Evolutionary conservation across 92 coral and sea anemone species (phyloP).

Genomic region (Palythoa grandis): DNA sequence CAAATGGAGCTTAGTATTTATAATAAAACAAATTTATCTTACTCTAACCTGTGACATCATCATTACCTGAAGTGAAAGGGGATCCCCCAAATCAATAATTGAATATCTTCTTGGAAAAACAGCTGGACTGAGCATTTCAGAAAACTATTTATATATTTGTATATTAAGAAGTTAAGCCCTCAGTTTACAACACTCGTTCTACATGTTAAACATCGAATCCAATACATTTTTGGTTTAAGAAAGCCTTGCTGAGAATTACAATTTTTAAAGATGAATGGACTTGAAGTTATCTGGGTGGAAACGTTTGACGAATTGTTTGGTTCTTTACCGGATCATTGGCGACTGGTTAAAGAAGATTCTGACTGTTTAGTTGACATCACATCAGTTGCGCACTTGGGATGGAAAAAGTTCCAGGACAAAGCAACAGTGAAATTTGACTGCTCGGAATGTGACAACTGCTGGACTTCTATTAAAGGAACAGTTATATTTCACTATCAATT

Average conservation of each 20-base stretch:
- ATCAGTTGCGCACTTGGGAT: conserved; percentile 14
- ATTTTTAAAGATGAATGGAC: background rate
- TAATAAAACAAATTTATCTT: background rate
- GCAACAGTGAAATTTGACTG: conserved; percentile 19
- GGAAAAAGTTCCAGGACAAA: conserved; percentile 12
- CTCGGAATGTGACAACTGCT: background rate
- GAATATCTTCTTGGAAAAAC: background rate
- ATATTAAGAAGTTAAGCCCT: no score
- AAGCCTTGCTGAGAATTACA: background rate
- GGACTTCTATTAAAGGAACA: conserved; percentile 43
- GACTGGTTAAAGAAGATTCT: background rate
- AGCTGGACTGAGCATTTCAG: conserved; percentile 3
- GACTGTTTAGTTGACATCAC: background rate
- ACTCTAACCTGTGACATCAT: background rate
- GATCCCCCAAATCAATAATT: background rate
- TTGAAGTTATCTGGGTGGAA: background rate
- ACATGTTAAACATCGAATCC: no score
- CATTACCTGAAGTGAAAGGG: background rate
- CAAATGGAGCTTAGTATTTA: no score
- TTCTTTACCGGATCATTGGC: conserved; percentile 10
- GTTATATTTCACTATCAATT: conserved; percentile 32
- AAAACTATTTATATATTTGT: background rate
- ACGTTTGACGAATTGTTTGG: background rate
- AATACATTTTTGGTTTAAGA: background rate
- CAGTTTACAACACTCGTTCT: background rate